Evolutionary conservation across 2,797 vertebrate species (phyloP).

Genomic region (Gymnoscopelus microlampas): DNA sequence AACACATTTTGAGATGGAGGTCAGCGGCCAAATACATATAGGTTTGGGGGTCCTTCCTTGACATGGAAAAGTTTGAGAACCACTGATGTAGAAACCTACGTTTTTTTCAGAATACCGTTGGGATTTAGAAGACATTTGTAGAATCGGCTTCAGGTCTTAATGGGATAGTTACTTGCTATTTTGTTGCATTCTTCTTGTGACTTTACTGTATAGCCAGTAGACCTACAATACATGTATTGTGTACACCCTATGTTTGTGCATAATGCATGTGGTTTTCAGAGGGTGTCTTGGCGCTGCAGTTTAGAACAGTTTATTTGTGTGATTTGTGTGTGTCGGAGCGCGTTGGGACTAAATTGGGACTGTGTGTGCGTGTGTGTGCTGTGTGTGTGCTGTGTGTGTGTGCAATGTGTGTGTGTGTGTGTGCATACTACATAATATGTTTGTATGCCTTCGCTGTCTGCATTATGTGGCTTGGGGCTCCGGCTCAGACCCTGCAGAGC

Average conservation of each 20-base stretch:
- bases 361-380: conserved; percentile 10
- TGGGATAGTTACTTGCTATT: too few species aligned
- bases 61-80: too few species aligned
- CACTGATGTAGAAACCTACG: too few species aligned
- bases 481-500: conserved; percentile 32
- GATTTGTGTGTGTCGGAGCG: conserved; percentile 7
- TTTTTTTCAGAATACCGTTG: too few species aligned
- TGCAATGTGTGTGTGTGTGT: conserved; percentile 1
- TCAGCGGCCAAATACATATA: too few species aligned
- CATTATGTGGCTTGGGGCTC: conserved; percentile 11
- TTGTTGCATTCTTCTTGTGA: conserved; percentile 38
- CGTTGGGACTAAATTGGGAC: background rate
- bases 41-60: too few species aligned
- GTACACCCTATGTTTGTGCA: background rate
- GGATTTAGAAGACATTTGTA: too few species aligned
- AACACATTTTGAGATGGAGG: too few species aligned
- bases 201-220: background rate
- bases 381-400: background rate
- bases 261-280: background rate
- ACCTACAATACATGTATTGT: background rate
- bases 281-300: conserved; percentile 17
- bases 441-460: conserved; percentile 5
- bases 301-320: conserved; percentile 28
- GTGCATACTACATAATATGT: background rate
- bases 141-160: too few species aligned